Evolutionary conservation across 2,113 vertebrate genomes (phyloP), one percentile per base, ranked within the genome.

Genomic region (Hystrix brachyura): DNA sequence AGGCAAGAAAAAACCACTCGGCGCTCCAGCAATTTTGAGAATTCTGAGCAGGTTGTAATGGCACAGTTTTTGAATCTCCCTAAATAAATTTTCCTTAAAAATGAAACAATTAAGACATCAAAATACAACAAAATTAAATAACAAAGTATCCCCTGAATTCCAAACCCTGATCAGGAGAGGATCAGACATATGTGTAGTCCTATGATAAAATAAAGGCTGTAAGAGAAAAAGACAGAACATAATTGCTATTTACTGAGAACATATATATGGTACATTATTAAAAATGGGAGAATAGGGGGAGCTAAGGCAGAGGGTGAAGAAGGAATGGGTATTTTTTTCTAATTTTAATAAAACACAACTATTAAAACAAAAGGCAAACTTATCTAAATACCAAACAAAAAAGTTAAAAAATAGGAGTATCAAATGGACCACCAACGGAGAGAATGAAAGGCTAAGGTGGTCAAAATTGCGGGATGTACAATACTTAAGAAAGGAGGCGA

Each of bases 1-100:
- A 85, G 15, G 51, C 60, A 91, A 81, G 23, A 34, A 9, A 79
- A 94, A 96, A 76, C 18, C 23, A 83, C 19, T 79, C 85, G 53
- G 84, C 46, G 82, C 5, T 53, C 18, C 55, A 2, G 53, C 17
- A 32, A 81, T 11, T 86, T 38, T 34, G 13, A 95, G 53, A 84
- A 89, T 81, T 78, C 25, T 74, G 15, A 94, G 5, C 72, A 78
- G 17, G 9, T 60, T 1, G 8, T 53, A 12, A 15, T 60, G 8
- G 46, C 43, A 80, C 60, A 60, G 57, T 62, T 78, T 95, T 92
- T 91, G 0, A 92, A 71, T 60, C 14, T 23, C 84, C 32, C 34
- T 38, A 87, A 80, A 51, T 67, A 94, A 90, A 74, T 74, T n/a
- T 94, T 78, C 23, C 62, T 95, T 94, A 38, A 93, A 94, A 97